Evolutionary conservation across 2,113 vertebrate species (phyloP), one percentile per base, ranked within the genome.

Genomic region (Eonycteris spelaea): DNA sequence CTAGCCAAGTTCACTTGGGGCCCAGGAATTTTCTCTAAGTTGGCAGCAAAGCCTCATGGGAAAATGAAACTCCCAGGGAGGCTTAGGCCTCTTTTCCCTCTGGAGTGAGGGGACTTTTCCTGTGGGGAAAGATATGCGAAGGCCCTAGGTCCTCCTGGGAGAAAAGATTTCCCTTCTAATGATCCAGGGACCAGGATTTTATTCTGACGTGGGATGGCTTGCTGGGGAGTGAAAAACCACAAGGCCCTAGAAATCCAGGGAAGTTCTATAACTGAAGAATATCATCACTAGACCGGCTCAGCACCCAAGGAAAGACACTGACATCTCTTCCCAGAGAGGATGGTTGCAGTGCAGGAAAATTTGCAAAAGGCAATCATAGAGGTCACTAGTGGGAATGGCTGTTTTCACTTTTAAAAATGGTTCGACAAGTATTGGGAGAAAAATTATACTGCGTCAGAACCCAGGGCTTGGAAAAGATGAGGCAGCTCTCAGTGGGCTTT

Each of bases 401-500:
- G 89, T 6, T 86, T 91, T 94, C 95, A 40, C 70, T 79, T 97
- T 94, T 89, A 61, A 53, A 96, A 71, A 91, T 24, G 21, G 11
- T 9, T 14, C 22, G 7, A 63, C 35, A 96, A 87, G n/a, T 89
- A 65, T 90, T 87, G 9, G 0, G 26, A 57, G 26, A 5, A 61
- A 82, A 95, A 90, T 97, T 94, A 40, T 40, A 70, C 24, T 92
- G 57, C 26, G 59, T 91, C 82, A 96, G 55, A 83, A 84, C 74
- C 90, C 78, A 57, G 86, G 67, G 57, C 78, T 86, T 30, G 71
- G 63, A 97, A 94, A 97, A 93, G 86, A 96, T 21, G 59, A 91
- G 84, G 18, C 53, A 86, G 79, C 40, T 97, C 90, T 96, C 90
- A 73, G 80, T 74, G 91, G 89, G 45, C 74, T 97, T 63, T n/a